A percentile compares a stretch with the other conserved stretches of the same genome.
These are phyloP conservation scores for Drosophila repleta DNA, from an alignment of 1,140 invertebrate genomes.

Conservation along the genomic window DNA sequence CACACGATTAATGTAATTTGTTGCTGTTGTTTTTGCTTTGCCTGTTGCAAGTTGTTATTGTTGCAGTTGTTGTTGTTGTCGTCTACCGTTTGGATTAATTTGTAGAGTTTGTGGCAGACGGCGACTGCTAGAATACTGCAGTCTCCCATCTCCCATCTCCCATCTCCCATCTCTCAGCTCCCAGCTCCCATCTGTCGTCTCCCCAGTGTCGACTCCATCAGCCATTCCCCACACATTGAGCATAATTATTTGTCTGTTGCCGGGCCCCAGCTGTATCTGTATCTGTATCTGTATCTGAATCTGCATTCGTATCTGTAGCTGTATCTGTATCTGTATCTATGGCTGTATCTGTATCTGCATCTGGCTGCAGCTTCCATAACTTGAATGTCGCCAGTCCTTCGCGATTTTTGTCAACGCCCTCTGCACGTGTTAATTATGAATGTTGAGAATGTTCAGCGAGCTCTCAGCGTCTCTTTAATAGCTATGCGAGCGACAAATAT, in stretches of 20 bases:
- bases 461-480: constrained; percentile 2
- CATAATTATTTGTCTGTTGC: constrained; percentile 53
- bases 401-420: constrained; percentile 28
- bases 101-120: constrained; percentile 56
- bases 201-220: constrained; percentile 6
- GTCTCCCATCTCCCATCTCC: not conserved
- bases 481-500: constrained; percentile 20
- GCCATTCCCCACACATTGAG: constrained; percentile 11
- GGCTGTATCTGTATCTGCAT: constrained; percentile 12
- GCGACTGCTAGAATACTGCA: constrained; percentile 4
- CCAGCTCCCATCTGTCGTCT: constrained; percentile 4
- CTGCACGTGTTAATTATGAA: constrained; percentile 56
- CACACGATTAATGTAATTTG: constrained; percentile 71
- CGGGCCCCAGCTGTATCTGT: constrained; percentile 3
- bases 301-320: constrained; percentile 15
- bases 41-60: constrained; percentile 24
- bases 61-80: constrained; percentile 43
- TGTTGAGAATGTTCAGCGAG: constrained; percentile 33
- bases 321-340: constrained; percentile 10
- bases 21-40: constrained; percentile 46
- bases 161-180: not conserved
- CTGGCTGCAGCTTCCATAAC: constrained; percentile 11
- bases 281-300: constrained; percentile 18
- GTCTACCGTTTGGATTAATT: constrained; percentile 77
- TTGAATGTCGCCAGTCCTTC: constrained; percentile 15